Evolutionary conservation across 2,888 invertebrate species (phyloP).

Genomic region (Teleiodes luculella): DNA sequence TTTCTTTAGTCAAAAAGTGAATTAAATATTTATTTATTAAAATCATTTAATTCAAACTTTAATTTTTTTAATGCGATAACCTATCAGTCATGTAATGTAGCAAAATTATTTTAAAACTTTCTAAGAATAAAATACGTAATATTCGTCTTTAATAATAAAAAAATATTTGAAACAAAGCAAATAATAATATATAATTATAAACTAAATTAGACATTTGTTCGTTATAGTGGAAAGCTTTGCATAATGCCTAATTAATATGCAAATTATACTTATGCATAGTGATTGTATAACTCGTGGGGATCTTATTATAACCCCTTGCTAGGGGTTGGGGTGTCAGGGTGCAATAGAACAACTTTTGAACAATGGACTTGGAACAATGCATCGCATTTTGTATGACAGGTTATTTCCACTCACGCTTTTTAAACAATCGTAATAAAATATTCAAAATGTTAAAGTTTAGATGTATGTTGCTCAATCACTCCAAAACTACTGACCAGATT

Average conservation of each 20-base stretch:
- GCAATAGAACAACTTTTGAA: not conserved
- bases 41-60: no score
- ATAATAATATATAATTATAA: not conserved
- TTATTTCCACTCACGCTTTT: not conserved
- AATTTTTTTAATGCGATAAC: no score
- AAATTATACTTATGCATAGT: slow-evolving; percentile 3
- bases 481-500: no score
- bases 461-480: no score
- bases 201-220: not conserved
- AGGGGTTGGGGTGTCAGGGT: not conserved
- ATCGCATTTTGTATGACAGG: not conserved
- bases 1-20: no score
- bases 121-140: no score
- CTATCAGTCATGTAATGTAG: no score
- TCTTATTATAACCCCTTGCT: slow-evolving; percentile 1
- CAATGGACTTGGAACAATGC: not conserved
- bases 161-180: not conserved
- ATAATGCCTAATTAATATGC: slow-evolving; percentile 6
- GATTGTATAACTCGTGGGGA: not conserved
- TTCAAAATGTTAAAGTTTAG: not conserved
- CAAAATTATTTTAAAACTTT: no score
- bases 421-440: not conserved
- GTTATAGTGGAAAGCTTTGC: not conserved
- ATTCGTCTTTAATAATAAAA: no score
- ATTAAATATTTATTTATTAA: no score